phyloP scores from a whole-genome alignment of 2,888 invertebrate genomes.

The Cremastinae sp. region DNA sequence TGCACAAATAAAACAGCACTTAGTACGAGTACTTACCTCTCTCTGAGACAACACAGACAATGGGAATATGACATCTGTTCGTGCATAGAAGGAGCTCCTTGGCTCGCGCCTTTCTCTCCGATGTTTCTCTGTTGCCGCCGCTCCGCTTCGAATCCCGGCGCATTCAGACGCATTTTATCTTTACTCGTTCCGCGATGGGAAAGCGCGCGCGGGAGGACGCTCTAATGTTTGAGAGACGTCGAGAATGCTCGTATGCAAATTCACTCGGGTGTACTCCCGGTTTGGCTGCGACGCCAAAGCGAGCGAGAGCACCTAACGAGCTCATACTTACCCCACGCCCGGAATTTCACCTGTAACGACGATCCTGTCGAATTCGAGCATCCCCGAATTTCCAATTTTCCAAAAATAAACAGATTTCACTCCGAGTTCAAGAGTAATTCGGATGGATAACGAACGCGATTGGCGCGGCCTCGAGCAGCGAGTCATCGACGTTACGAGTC shows the following conservation, averaged over 20 bases:
- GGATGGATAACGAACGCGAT: too few species aligned
- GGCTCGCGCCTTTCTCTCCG: conserved; percentile 22
- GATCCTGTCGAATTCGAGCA: conserved; percentile 8
- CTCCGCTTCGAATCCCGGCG: conserved; percentile 39
- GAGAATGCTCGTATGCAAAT: conserved; percentile 77
- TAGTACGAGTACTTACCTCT: conserved; percentile 76
- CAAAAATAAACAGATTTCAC: too few species aligned
- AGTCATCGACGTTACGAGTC: too few species aligned
- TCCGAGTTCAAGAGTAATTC: too few species aligned
- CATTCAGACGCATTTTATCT: conserved; percentile 49
- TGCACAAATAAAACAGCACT: conserved; percentile 80
- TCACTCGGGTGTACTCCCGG: conserved; percentile 71
- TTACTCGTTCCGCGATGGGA: conserved; percentile 27
- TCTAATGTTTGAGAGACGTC: conserved; percentile 60
- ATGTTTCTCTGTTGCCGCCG: conserved; percentile 30
- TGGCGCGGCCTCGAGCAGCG: too few species aligned
- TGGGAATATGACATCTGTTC: conserved; percentile 79
- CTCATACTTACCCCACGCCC: conserved; percentile 5
- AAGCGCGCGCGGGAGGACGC: conserved; percentile 35
- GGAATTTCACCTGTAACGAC: not conserved
- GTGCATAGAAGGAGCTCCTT: conserved; percentile 48
- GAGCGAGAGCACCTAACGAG: conserved; percentile 39
- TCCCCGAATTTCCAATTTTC: too few species aligned
- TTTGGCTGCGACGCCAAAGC: conserved; percentile 26
- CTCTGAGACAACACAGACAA: conserved; percentile 77